Conservation (phyloP, 2,888 invertebrate genomes). For the Poecilobothrus nobilitatus region DNA sequence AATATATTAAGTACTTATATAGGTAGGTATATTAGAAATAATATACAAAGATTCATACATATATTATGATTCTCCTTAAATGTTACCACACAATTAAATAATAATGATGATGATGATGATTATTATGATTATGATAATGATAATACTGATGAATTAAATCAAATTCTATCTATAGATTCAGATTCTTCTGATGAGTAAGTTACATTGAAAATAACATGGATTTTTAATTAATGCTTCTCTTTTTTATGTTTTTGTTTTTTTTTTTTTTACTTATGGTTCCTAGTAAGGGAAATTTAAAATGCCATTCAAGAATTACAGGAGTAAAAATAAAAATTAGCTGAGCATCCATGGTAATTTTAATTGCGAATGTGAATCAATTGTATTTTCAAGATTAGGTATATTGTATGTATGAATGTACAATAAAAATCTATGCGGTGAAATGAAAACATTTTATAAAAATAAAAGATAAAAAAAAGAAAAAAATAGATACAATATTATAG, state of each 20-base stretch:
- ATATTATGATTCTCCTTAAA: background rate
- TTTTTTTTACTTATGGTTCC: background rate
- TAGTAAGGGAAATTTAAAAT: background rate
- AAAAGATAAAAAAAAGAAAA: too few relatives aligned
- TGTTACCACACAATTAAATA: background rate
- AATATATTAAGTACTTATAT: background rate
- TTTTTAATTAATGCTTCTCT: slow-evolving; percentile 21
- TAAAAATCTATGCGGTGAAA: too few relatives aligned
- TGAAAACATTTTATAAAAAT: too few relatives aligned
- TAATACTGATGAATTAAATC: background rate
- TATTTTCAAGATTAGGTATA: background rate
- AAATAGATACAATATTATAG: too few relatives aligned
- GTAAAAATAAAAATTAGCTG: background rate
- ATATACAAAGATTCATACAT: background rate
- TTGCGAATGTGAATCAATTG: slow-evolving; percentile 4
- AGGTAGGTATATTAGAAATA: background rate
- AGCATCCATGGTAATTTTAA: background rate
- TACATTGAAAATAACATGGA: slow-evolving; percentile 16
- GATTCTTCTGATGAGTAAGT: slow-evolving; percentile 8
- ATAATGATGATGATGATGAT: background rate
- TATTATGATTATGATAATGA: background rate
- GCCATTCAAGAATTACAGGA: background rate
- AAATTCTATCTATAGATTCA: background rate
- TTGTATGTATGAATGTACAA: too few relatives aligned
- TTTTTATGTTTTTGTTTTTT: too few relatives aligned